phyloP scores from a whole-genome alignment of 2,888 invertebrate species.

The Alentia gelatinosa region DNA sequence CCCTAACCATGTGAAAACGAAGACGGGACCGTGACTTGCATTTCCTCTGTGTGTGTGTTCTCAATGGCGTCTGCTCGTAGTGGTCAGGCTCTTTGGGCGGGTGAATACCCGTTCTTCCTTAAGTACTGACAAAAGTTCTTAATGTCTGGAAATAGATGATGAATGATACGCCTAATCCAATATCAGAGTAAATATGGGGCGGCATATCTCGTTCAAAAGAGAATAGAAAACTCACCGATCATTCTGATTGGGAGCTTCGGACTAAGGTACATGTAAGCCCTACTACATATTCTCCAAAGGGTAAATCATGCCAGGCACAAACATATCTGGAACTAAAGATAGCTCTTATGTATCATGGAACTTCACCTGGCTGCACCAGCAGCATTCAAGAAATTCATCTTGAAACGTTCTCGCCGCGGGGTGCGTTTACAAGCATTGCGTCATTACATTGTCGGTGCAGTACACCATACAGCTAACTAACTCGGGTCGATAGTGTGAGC shows the following conservation, averaged over 20 bases:
- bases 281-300: no score
- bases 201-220: no score
- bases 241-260: no score
- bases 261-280: no score
- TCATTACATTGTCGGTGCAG: background rate
- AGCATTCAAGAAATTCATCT: no score
- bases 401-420: no score
- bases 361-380: no score
- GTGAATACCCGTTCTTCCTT: background rate
- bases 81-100: background rate
- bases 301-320: no score
- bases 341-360: no score
- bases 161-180: background rate
- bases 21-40: background rate
- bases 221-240: no score
- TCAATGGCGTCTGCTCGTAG: background rate
- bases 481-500: background rate
- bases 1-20: background rate
- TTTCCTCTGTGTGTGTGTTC: background rate
- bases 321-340: no score
- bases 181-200: background rate
- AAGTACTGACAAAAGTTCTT: background rate
- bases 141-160: background rate
- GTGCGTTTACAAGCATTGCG: background rate
- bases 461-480: background rate